These are phyloP conservation scores for Triplophysa tibetana DNA, from an alignment of 2,113 vertebrate genomes.

Conservation along the genomic window DNA sequence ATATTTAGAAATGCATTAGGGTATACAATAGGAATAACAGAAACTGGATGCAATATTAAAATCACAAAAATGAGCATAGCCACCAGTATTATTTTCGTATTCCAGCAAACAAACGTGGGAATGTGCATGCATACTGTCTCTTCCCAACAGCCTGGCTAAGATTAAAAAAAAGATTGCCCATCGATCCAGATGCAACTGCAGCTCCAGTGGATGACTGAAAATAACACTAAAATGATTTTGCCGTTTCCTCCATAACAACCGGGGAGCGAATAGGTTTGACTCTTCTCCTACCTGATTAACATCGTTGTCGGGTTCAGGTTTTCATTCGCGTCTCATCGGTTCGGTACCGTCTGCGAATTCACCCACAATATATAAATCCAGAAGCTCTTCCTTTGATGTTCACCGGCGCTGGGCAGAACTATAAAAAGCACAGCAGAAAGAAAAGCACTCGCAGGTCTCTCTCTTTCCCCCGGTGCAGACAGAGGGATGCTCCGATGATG, in stretches of 20 bases:
- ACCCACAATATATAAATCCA: slow-evolving; percentile 26
- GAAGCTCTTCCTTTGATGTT: neutral
- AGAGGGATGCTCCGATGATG: slow-evolving; percentile 11
- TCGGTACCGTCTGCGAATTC: slow-evolving; percentile 22
- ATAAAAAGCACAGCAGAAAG: slow-evolving; percentile 23
- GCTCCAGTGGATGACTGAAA: slow-evolving; percentile 1
- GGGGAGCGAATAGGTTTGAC: neutral
- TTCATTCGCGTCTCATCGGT: slow-evolving; percentile 29
- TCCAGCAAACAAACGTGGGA: slow-evolving; percentile 11
- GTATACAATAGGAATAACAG: neutral
- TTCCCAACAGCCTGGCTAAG: neutral
- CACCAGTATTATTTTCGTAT: neutral
- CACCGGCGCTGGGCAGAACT: slow-evolving; percentile 29
- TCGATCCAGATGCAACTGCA: neutral
- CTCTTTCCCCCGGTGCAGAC: neutral
- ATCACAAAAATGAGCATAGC: neutral
- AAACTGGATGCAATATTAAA: neutral
- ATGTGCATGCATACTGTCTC: neutral
- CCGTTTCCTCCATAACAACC: neutral
- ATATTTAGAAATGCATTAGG: neutral
- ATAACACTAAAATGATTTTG: neutral
- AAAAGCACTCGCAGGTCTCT: slow-evolving; percentile 10
- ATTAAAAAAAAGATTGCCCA: neutral
- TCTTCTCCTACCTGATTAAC: slow-evolving; percentile 45
- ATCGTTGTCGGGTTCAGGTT: slow-evolving; percentile 26